Conservation (phyloP, 2,113 vertebrate species). For the Ploceus nigricollis region DNA sequence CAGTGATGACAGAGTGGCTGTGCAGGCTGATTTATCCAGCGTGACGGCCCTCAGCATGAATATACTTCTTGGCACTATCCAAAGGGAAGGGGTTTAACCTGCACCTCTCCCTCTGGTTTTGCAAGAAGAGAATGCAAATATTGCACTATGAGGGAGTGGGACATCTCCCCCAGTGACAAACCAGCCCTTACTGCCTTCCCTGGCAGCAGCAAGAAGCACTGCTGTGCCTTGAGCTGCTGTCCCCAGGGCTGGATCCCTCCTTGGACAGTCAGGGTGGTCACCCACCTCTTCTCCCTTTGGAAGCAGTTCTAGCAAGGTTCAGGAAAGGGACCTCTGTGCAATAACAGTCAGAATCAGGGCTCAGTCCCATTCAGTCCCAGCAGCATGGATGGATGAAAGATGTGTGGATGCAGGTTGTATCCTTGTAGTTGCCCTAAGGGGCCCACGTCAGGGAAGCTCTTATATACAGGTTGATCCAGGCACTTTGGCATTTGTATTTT, state of each 20-base stretch:
- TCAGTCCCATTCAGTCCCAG: not conserved
- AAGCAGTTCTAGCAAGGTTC: not conserved
- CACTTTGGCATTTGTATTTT: not conserved
- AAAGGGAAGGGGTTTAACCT: not conserved
- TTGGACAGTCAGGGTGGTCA: not conserved
- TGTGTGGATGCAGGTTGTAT: not conserved
- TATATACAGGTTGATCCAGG: not conserved
- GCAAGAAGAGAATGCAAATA: not conserved
- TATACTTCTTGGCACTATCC: not conserved
- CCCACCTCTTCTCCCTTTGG: not conserved
- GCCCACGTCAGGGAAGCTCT: not conserved
- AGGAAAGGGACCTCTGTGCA: slow-evolving; percentile 33
- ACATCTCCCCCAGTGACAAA: not conserved
- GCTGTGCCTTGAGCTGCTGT: not conserved
- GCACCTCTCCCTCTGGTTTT: not conserved
- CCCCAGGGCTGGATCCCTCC: not conserved
- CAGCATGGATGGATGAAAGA: not conserved
- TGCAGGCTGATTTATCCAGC: fast-evolving
- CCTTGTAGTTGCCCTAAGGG: not conserved
- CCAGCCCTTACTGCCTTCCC: not conserved
- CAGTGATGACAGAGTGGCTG: not conserved
- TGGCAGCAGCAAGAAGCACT: not conserved
- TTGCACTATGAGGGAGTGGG: not conserved
- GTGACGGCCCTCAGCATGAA: not conserved
- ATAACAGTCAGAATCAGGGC: slow-evolving; percentile 6